phyloP scores from a whole-genome alignment of 2,113 vertebrate species.

The Zosterops lateralis region DNA sequence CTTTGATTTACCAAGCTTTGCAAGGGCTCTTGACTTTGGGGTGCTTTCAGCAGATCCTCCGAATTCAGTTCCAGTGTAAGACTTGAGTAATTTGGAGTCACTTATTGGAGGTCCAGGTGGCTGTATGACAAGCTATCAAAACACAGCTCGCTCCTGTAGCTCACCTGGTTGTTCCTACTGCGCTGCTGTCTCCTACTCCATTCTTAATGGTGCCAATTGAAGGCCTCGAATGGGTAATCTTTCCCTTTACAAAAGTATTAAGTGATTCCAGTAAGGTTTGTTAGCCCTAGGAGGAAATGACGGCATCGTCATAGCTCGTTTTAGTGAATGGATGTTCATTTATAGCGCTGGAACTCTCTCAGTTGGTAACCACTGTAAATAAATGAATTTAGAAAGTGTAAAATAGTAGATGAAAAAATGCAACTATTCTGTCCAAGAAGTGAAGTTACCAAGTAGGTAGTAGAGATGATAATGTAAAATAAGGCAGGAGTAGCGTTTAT shows the following conservation, averaged over 20 bases:
- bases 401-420: background rate
- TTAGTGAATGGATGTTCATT: background rate
- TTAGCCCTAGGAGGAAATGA: background rate
- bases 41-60: background rate
- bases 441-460: background rate
- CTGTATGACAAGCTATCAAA: background rate
- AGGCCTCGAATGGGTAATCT: fast-evolving
- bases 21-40: background rate
- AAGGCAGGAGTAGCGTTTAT: fast-evolving
- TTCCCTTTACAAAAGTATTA: background rate
- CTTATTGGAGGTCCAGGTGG: background rate
- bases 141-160: background rate
- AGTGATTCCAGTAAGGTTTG: fast-evolving
- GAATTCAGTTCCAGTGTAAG: background rate
- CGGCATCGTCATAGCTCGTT: background rate
- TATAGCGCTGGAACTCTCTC: background rate
- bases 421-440: background rate
- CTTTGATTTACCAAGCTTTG: background rate
- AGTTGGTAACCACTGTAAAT: background rate
- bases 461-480: background rate
- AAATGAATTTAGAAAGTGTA: background rate
- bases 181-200: fast-evolving
- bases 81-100: no score
- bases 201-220: background rate
- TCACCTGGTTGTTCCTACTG: background rate